Evolutionary conservation across 2,888 invertebrate species (phyloP), one percentile per base, ranked within the genome.

Genomic region (Pyrrhia umbra): DNA sequence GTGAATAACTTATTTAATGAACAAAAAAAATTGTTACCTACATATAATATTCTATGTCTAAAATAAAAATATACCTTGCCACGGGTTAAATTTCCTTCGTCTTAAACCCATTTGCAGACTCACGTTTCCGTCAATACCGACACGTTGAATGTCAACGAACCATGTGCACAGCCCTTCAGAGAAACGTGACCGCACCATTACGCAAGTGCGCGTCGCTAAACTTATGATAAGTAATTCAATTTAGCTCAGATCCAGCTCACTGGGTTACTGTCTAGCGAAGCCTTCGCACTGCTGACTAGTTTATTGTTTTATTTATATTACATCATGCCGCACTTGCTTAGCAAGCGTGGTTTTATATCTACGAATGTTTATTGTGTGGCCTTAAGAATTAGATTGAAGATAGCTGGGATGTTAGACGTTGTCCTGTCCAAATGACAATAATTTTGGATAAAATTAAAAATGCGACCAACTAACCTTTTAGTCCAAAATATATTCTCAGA

Each of bases 151-250:
- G 13, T 6, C 8, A 37, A 15, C 37, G 37, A 37, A 15, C n/a
- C 15, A 37, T 23, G 6, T 6, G 37, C 15, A n/a, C 39, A 43
- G 39, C 68, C 43, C 54, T 43, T 43, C 8, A 39, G 10, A 4
- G 21, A 1, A 37, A 55, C 27, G 21, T 54, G 37, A 37, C 21
- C 3, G 2, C 16, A 3, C 15, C 8, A 6, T 57, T 6, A 57
- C 15, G 4, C 8, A 57, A 46, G 8, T 1, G 15, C 9, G 2
- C 18, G n/a, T 6, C 13, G 23, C 34, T 43, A 10, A 54, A n/a
- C 8, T 34, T 34, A 34, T 42, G 10, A 16, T 15, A 30, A 39
- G 13, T 66, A 66, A 66, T 69, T 69, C 30, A 69, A 66, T 69
- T 51, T 50, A 39, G 8, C 1, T 2, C 5, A 27, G 27, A 23